Conservation (phyloP, 2,888 invertebrate genomes). For the Napeogenes inachia region DNA sequence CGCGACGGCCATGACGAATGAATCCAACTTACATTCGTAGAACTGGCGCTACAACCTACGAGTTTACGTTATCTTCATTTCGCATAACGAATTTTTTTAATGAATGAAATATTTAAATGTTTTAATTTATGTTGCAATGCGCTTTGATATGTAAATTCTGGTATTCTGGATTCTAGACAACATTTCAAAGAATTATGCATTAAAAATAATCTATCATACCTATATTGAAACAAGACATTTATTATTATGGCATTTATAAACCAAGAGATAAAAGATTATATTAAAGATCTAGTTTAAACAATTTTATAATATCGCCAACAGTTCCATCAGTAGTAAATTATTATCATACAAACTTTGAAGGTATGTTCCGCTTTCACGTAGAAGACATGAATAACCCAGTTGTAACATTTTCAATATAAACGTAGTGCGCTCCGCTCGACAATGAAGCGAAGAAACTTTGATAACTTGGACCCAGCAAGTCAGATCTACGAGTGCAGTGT, state of each 20-base stretch:
- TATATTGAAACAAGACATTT: no score
- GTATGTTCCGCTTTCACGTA: conserved; percentile 18
- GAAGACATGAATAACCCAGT: conserved; percentile 33
- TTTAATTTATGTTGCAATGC: neutral
- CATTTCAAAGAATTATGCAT: no score
- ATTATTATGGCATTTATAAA: no score
- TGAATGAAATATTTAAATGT: neutral
- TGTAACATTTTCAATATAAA: conserved; percentile 45
- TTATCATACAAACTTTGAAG: conserved; percentile 17
- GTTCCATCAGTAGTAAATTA: conserved; percentile 10
- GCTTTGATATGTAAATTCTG: no score
- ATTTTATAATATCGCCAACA: no score
- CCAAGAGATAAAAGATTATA: no score
- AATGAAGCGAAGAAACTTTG: conserved; percentile 60
- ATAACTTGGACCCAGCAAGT: conserved; percentile 45
- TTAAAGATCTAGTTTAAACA: no score
- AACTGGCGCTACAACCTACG: conserved; percentile 15
- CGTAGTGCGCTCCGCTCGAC: conserved; percentile 39
- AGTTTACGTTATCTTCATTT: conserved; percentile 8
- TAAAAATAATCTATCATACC: no score
- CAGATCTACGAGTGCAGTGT: conserved; percentile 34
- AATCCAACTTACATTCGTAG: conserved; percentile 29
- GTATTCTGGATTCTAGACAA: neutral
- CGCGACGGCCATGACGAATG: conserved; percentile 35
- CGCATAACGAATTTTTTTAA: conserved; percentile 4